Conservation (phyloP, 2,113 vertebrate species). For the Pseudorasbora parva region DNA sequence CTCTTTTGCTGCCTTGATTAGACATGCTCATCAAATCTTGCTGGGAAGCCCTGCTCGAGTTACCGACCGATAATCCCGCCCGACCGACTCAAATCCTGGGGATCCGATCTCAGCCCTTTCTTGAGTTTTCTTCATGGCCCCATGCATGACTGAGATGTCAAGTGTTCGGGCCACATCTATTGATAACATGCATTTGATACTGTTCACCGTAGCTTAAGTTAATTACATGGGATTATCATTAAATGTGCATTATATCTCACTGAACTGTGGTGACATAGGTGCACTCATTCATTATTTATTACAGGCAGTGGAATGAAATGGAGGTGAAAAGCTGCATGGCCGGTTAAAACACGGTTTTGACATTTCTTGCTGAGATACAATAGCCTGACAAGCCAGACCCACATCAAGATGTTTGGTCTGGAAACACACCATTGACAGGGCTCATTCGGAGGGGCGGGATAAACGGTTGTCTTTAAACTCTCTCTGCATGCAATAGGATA, state of each 20-base stretch:
- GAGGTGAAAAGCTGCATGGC: background rate
- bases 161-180: constrained; percentile 4
- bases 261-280: background rate
- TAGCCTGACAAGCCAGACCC: too few relatives aligned
- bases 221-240: constrained; percentile 24
- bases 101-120: constrained; percentile 11
- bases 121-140: constrained; percentile 1
- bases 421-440: too few relatives aligned
- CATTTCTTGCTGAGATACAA: background rate
- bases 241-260: background rate
- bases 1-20: constrained; percentile 36
- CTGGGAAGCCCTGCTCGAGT: constrained; percentile 40
- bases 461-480: too few relatives aligned
- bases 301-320: background rate
- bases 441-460: too few relatives aligned
- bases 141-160: constrained; percentile 23
- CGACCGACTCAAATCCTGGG: background rate
- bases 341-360: background rate
- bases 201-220: constrained; percentile 41
- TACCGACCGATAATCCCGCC: constrained; percentile 40
- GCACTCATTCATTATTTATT: background rate
- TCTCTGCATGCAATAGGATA: too few relatives aligned
- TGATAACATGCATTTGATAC: constrained; percentile 29
- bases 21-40: constrained; percentile 29
- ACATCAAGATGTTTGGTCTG: too few relatives aligned